Evolutionary conservation across 1,140 invertebrate genomes (phyloP), one percentile per base, ranked within the genome.

Genomic region (Leptonema lineaticorne): DNA sequence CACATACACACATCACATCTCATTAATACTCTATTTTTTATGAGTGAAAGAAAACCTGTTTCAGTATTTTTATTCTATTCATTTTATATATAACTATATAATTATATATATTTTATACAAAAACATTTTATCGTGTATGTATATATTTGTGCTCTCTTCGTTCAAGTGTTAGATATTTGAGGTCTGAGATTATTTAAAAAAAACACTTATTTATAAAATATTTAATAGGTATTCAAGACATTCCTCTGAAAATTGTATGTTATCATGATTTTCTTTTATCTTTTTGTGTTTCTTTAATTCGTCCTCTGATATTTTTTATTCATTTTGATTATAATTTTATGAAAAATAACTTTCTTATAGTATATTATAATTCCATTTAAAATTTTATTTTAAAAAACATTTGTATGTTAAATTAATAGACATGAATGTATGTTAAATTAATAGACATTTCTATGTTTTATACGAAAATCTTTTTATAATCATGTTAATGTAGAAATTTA

Each of bases 131-230:
- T 53, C 22, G 24, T 53, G 9, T 26, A n/a, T 53, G 27, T 53
- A 26, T 53, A 53, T 53, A 53, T 53, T 53, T 53, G 27, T 53
- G 50, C 50, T 53, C 50, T 53, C 50, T 53, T 53, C 22, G 24
- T 18, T 53, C 16, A 53, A 26, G 27, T 53, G 16, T 41, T 48
- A 48, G 3, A 11, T 53, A 1, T 53, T 26, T 53, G 18, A 1
- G 14, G 7, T 26, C 27, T 53, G 50, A 53, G 50, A 53, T 53
- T 53, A 53, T 53, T 53, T 53, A 26, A 53, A 24, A 50, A 22
- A 50, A 22, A 16, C 24, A 20, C 8, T 20, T 53, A 22, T 24
- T 26, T 22, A 7, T 48, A 53, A 53, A 53, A 8, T 53, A 24
- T 20, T 7, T 53, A 41, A 41, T 53, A 53, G 22, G 11, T 11